Base-by-base conservation (phyloP, 2,888 invertebrate genomes). In the Cheilosia vulpina region DNA sequence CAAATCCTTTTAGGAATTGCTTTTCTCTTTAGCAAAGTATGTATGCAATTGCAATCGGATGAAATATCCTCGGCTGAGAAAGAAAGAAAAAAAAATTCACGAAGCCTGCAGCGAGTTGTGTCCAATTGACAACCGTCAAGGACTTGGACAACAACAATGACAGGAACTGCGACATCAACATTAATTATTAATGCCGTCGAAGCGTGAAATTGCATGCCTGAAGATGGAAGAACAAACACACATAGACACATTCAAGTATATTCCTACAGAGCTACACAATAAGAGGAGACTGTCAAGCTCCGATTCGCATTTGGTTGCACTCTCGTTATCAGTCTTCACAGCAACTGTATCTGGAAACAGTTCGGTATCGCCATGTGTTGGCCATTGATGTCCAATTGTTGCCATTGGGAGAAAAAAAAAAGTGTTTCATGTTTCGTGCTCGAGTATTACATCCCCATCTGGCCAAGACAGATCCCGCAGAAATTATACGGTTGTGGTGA, bases 401-500 rank as follows among this genome's bases (percentile, higher is more conserved):
- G 15, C 45, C 2, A 2, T 7, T 45, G 15, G 6, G 7, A 17
- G 45, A 45, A 5, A 17, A 45, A n/a, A 15, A n/a, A 45, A n/a
- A 19, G 2, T 21, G 4, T 50, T 11, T 50, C 13, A 2, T 50
- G 38, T 38, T 13, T 13, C 13, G 9, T 4, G 17, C 21, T 50
- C 11, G n/a, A 47, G 62, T 47, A 63, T 34, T 19, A 52, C 50
- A 38, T 50, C n/a, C 50, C 4, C 38, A 52, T 52, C 52, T 65
- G 50, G 52, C 24, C 50, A 52, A 24, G 4, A 52, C 24, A 15
- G 11, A 9, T 52, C 52, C 34, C 21, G 47, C 38, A 4, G 21
- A 65, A 65, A 65, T 65, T 65, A 50, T 65, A 38, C 11, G 38
- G 13, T 38, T 13, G 38, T 34, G 34, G 50, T 21, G 47, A 38